Conservation (phyloP, 2,113 vertebrate genomes). For the Thymallus thymallus region DNA sequence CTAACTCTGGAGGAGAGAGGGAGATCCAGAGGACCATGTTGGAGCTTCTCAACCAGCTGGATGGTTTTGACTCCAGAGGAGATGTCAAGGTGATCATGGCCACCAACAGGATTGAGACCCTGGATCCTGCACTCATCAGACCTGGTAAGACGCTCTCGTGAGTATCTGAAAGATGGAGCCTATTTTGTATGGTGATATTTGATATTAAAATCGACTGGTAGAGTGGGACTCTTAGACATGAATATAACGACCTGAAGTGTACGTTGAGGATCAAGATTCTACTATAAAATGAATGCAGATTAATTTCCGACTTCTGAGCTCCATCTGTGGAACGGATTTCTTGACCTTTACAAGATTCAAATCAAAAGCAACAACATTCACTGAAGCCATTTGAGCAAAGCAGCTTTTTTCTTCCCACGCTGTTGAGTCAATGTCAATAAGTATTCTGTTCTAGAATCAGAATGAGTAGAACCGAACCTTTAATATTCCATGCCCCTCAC, state of each 20-base stretch:
- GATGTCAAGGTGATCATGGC: slow-evolving; percentile 99
- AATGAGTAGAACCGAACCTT: neutral
- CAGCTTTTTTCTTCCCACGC: neutral
- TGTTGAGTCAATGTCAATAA: no score
- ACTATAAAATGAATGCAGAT: no score
- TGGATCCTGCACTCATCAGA: slow-evolving; percentile 95
- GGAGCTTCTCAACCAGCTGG: slow-evolving; percentile 94
- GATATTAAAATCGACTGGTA: no score
- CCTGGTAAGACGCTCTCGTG: slow-evolving; percentile 76
- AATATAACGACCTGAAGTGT: neutral
- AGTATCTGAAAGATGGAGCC: no score
- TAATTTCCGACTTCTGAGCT: no score
- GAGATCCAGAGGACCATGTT: slow-evolving; percentile 98
- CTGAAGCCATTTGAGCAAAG: neutral
- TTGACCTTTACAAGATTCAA: neutral
- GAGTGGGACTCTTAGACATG: neutral
- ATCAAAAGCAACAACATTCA: neutral
- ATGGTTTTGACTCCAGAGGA: slow-evolving; percentile 94
- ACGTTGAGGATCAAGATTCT: neutral
- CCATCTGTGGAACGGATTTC: no score
- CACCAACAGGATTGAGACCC: slow-evolving; percentile 95
- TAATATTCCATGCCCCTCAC: neutral
- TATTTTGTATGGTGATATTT: no score
- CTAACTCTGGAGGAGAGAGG: slow-evolving; percentile 93
- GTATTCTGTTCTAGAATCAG: neutral